These are phyloP conservation scores for Eospalax fontanierii DNA, from an alignment of 2,797 vertebrate genomes.

Conservation along the genomic window DNA sequence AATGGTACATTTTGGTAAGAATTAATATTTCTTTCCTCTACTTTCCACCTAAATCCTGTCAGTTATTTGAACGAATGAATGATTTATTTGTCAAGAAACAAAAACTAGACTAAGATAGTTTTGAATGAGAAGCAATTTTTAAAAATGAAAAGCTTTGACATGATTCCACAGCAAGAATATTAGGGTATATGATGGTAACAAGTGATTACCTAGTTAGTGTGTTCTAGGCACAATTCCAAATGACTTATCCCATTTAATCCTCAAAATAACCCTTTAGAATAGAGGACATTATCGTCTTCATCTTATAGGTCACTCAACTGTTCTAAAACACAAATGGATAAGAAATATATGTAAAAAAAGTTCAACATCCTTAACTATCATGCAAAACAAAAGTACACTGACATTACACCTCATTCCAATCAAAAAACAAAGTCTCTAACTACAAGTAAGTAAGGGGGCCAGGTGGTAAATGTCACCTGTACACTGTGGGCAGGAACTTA, in stretches of 20 bases:
- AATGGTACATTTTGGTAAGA: conserved; percentile 30
- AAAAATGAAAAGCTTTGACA: conserved; percentile 22
- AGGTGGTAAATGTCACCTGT: neutral
- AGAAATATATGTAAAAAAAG: neutral
- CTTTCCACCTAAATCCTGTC: neutral
- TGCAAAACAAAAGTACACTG: neutral
- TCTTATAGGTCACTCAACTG: conserved; percentile 2
- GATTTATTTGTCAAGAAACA: conserved; percentile 43
- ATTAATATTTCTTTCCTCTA: conserved; percentile 39
- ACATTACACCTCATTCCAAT: neutral
- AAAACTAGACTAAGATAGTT: conserved; percentile 8
- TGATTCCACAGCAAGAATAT: neutral
- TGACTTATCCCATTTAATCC: neutral
- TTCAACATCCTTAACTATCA: neutral
- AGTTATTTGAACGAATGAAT: conserved; percentile 35
- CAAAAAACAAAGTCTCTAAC: neutral
- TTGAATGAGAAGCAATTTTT: conserved; percentile 3
- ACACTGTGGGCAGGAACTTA: neutral
- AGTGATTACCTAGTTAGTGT: neutral
- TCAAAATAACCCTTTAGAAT: neutral
- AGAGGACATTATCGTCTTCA: neutral
- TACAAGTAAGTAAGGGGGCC: neutral
- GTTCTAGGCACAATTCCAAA: conserved; percentile 22
- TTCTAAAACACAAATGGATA: neutral
- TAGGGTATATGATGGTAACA: neutral